A percentile compares a stretch with the other conserved stretches of the same genome.
These are phyloP conservation scores for Timandra comae DNA, from an alignment of 2,888 invertebrate species.

Conservation along the genomic window DNA sequence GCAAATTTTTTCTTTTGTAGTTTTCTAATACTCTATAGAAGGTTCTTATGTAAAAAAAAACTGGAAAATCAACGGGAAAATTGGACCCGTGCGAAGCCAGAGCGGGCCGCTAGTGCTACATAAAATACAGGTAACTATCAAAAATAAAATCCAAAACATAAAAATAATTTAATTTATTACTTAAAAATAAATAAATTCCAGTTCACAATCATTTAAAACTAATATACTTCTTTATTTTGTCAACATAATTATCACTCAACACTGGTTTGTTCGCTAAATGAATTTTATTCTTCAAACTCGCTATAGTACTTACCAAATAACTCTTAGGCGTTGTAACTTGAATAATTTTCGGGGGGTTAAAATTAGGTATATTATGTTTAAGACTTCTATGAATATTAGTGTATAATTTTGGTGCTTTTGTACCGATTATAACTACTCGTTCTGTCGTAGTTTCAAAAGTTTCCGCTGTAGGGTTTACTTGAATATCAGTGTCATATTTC, in stretches of 20 bases:
- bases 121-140: no score
- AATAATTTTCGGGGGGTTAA: conserved; percentile 13
- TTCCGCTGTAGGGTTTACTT: conserved; percentile 31
- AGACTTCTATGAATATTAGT: conserved; percentile 39
- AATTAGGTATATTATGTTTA: conserved; percentile 6
- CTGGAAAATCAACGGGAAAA: no score
- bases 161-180: conserved; percentile 3
- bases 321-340: conserved; percentile 32
- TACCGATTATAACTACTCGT: conserved; percentile 41
- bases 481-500: conserved; percentile 30
- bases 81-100: no score
- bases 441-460: conserved; percentile 35
- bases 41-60: no score
- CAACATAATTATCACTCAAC: conserved; percentile 48
- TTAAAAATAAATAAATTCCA: conserved; percentile 14
- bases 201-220: conserved; percentile 32
- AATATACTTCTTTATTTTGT: conserved; percentile 63
- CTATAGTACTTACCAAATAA: conserved; percentile 52
- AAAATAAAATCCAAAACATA: conserved; percentile 3
- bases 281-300: conserved; percentile 47
- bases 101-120: no score
- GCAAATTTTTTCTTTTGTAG: no score
- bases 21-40: no score
- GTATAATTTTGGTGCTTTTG: conserved; percentile 38
- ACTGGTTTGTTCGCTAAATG: conserved; percentile 40